Conservation (phyloP, 2,797 vertebrate genomes). For the Sebastes nivosus region DNA sequence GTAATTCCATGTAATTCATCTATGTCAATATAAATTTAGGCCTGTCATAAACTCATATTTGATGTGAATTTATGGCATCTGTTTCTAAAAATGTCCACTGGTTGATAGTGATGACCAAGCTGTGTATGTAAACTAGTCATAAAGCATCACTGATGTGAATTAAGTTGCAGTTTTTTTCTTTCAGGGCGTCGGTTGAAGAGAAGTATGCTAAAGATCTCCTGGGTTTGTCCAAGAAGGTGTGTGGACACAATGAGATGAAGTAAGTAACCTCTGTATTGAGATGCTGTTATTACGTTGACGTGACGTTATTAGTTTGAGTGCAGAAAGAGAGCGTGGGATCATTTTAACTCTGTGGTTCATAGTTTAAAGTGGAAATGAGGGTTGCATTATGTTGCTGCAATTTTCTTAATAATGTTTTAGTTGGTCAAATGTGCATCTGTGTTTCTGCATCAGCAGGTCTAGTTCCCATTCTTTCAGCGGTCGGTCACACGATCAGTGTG, state of each 20-base stretch:
- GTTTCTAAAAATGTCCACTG: neutral
- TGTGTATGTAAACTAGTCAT: neutral
- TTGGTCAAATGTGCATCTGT: neutral
- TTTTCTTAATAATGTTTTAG: neutral
- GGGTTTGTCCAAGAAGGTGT: conserved; percentile 90
- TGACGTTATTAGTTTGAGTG: neutral
- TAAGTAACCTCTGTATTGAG: conserved; percentile 72
- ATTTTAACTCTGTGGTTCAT: neutral
- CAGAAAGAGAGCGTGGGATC: neutral
- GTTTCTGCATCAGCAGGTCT: neutral
- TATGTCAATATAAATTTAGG: neutral
- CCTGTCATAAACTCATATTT: neutral
- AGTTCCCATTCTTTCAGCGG: conserved; percentile 28
- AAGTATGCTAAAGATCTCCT: conserved; percentile 95
- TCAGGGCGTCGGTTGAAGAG: conserved; percentile 92
- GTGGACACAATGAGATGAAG: conserved; percentile 94
- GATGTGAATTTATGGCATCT: neutral
- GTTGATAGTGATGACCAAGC: neutral
- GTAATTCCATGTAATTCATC: neutral
- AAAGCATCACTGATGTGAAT: neutral
- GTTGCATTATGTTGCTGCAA: neutral
- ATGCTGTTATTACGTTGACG: neutral
- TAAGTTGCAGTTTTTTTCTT: conserved; percentile 16
- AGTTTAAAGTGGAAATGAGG: neutral
- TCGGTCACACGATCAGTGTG: neutral